Evolutionary conservation across 2,888 invertebrate species (phyloP).

Genomic region (Scotopteryx bipunctaria): DNA sequence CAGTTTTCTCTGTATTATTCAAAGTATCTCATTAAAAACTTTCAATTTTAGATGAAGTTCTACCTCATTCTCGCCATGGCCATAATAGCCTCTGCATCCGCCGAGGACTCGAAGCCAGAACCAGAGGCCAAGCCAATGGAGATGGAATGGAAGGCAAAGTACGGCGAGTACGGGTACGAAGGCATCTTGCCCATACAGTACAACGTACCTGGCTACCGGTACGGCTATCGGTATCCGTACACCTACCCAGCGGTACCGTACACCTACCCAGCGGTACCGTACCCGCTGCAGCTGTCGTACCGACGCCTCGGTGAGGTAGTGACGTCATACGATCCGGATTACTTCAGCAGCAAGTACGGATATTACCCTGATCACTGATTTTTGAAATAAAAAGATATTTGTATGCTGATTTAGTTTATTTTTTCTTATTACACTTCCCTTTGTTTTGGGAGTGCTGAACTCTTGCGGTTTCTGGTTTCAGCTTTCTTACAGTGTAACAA

Average conservation of each 20-base stretch:
- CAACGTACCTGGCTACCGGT: constrained; percentile 7
- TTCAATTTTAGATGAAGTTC: constrained; percentile 45
- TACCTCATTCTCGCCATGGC: constrained; percentile 32
- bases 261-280: background rate
- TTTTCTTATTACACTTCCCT: background rate
- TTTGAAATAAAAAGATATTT: background rate
- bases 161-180: constrained; percentile 38
- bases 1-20: too few species aligned
- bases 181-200: constrained; percentile 24
- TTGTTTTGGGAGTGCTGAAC: too few species aligned
- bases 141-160: constrained; percentile 42
- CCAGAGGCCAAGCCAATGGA: constrained; percentile 5
- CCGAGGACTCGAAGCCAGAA: constrained; percentile 19
- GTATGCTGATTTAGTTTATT: background rate
- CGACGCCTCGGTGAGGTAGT: constrained; percentile 8
- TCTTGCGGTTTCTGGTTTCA: too few species aligned
- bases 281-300: constrained; percentile 4
- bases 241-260: background rate
- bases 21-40: background rate
- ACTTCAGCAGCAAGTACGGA: constrained; percentile 41
- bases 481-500: too few species aligned
- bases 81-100: constrained; percentile 24
- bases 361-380: constrained; percentile 42
- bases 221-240: constrained; percentile 11
- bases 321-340: constrained; percentile 42